phyloP scores from a whole-genome alignment of 2,888 invertebrate species.

The Platycheirus albimanus region DNA sequence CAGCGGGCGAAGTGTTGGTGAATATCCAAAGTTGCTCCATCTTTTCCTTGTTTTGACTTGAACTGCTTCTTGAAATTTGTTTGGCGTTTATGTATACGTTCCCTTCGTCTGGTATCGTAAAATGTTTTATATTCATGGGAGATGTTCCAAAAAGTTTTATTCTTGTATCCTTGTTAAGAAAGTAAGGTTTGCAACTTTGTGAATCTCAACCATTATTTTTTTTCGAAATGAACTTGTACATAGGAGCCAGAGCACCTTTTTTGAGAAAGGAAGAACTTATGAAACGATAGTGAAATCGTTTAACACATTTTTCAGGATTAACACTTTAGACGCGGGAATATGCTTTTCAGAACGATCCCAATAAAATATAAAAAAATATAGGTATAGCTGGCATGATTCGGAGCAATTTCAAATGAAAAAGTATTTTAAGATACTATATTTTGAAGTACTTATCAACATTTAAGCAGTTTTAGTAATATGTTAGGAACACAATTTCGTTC shows the following conservation, averaged over 20 bases:
- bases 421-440: too few species aligned
- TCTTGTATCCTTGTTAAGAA: constrained; percentile 50
- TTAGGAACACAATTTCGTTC: too few species aligned
- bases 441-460: too few species aligned
- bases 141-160: constrained; percentile 47
- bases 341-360: not conserved
- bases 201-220: constrained; percentile 42
- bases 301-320: constrained; percentile 30
- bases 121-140: constrained; percentile 67
- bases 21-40: constrained; percentile 63
- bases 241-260: constrained; percentile 10
- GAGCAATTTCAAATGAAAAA: too few species aligned
- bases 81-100: constrained; percentile 54
- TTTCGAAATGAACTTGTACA: not conserved
- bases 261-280: constrained; percentile 5
- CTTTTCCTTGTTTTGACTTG: constrained; percentile 23
- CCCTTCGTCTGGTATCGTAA: constrained; percentile 36
- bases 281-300: constrained; percentile 23
- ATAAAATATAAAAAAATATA: too few species aligned
- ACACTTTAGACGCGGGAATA: constrained; percentile 10
- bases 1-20: too few species aligned
- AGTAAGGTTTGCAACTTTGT: constrained; percentile 37
- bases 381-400: too few species aligned
- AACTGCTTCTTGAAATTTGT: constrained; percentile 62
- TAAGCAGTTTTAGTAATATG: too few species aligned